Evolutionary conservation across 2,888 invertebrate genomes (phyloP), one percentile per base, ranked within the genome.

Genomic region (Busseola fusca): DNA sequence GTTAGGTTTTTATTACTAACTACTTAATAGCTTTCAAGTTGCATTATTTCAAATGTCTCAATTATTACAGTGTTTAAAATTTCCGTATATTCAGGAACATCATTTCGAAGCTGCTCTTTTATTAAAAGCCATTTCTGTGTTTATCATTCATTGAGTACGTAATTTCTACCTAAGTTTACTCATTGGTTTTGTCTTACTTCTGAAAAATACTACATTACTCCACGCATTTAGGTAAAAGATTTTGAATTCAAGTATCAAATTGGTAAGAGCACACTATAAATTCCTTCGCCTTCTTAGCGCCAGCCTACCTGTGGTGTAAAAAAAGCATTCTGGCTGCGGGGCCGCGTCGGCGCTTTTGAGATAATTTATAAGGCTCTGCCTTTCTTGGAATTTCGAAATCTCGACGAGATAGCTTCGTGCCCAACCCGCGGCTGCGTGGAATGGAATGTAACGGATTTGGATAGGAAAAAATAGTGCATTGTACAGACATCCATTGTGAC

Each of bases 301-400:
- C 89, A 89, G 95, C 94, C 94, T 93, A 94, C 95, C 95, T 94
- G 95, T 93, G 91, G 91, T 91, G 91, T 92, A 95, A 95, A 95
- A 94, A 95, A 95, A 94, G 88, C 90, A 91, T 94, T 94, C 93
- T 92, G 94, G 93, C 93, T 92, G 90, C 91, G 89, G 92, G 93
- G 91, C 94, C 94, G 93, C 89, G 95, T 93, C 95, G 95, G 95
- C 94, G 91, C 95, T 95, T 95, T 95, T 95, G 95, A 94, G 94
- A 95, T 95, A 94, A 95, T 95, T 95, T 95, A 95, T 95, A 95
- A 95, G 95, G 94, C 92, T 93, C 90, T 93, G 91, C 95, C 95
- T 94, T 95, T 95, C 95, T 93, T 90, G 92, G 95, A 95, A 95
- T 95, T 95, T 94, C 94, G 94, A 95, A 95, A 95, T 95, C 94